phyloP scores from a whole-genome alignment of 1,140 invertebrate genomes.

The Saxidomus purpurata region DNA sequence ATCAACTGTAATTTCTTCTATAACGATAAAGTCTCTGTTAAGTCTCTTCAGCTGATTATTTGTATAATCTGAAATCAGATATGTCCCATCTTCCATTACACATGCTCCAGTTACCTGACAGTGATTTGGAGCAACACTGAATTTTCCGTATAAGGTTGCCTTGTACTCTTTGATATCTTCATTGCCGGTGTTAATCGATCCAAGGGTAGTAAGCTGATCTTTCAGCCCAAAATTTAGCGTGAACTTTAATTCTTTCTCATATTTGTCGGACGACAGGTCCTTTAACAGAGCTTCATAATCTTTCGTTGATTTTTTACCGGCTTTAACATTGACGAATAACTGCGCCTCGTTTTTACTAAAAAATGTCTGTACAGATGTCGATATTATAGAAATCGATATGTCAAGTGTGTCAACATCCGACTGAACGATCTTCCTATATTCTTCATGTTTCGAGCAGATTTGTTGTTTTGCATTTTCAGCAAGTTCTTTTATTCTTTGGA shows the following conservation, averaged over 20 bases:
- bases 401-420: neutral
- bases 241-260: neutral
- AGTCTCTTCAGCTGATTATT: neutral
- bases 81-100: neutral
- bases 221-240: neutral
- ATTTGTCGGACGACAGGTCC: neutral
- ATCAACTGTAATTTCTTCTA: neutral
- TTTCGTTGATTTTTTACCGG: neutral
- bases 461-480: neutral
- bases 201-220: neutral
- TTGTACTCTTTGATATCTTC: neutral
- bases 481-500: neutral
- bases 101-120: neutral
- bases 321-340: neutral
- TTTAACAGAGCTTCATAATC: neutral
- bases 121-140: neutral
- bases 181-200: neutral
- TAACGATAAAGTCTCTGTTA: neutral
- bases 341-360: neutral
- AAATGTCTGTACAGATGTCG: neutral
- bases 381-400: neutral
- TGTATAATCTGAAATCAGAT: neutral
- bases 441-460: neutral
- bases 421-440: neutral
- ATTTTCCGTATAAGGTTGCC: neutral